Conservation (phyloP, 92 coral and sea anemone genomes). For the Zoanthus sociatus region DNA sequence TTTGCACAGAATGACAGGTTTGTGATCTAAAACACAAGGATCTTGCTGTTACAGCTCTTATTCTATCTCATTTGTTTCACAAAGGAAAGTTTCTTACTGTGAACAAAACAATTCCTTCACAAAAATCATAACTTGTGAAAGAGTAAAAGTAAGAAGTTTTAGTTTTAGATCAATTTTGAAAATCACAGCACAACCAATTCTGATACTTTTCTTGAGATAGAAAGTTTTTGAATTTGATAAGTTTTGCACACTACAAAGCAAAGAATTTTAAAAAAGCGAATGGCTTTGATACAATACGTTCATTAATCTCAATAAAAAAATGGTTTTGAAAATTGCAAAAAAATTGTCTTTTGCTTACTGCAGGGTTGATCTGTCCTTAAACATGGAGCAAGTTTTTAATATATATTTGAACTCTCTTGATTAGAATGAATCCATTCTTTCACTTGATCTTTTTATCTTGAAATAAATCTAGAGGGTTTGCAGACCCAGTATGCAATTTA, state of each 20-base stretch:
- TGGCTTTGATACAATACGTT: neutral
- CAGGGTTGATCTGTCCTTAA: neutral
- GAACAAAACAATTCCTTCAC: neutral
- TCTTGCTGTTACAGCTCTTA: neutral
- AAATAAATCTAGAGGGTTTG: neutral
- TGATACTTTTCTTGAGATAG: neutral
- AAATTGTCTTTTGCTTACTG: neutral
- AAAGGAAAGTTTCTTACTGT: neutral
- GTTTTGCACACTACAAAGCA: neutral
- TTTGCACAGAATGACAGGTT: constrained; percentile 85
- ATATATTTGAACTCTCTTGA: neutral
- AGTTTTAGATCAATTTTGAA: neutral
- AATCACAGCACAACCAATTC: constrained; percentile 38
- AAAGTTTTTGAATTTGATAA: neutral
- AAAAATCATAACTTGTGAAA: neutral
- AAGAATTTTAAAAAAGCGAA: too few relatives aligned
- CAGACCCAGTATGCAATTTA: neutral
- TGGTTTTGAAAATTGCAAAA: neutral
- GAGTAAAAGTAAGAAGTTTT: neutral
- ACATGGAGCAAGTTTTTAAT: neutral
- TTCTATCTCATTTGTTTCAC: neutral
- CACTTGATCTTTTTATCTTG: constrained; percentile 45
- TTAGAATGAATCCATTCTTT: constrained; percentile 14
- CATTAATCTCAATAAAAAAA: neutral
- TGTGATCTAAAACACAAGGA: constrained; percentile 73